Percentiles rank a stretch among this genome's conserved stretches.
Evolutionary conservation across 2,113 vertebrate genomes (phyloP).

Genomic region (Alosa alosa): DNA sequence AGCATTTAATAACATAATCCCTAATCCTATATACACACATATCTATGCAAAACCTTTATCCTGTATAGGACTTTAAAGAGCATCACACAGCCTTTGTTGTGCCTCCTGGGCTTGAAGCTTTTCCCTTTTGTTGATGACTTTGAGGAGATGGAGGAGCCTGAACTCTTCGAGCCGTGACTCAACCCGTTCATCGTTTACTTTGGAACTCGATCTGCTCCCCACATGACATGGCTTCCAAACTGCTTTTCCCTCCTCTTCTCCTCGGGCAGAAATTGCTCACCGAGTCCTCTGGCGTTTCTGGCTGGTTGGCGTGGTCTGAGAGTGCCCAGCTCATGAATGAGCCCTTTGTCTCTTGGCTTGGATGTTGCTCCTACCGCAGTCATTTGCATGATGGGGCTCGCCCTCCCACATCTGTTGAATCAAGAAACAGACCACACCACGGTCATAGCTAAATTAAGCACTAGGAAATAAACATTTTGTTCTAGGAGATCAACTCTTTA

Average conservation of each 20-base stretch:
- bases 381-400: conserved; percentile 24
- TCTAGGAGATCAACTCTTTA: not conserved
- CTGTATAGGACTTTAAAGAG: not conserved
- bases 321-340: conserved; percentile 40
- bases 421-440: not conserved
- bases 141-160: not conserved
- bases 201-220: conserved; percentile 24
- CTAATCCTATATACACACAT: not conserved
- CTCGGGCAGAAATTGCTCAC: conserved; percentile 26
- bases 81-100: not conserved
- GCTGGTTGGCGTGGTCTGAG: not conserved
- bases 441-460: not conserved
- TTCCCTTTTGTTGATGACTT: not conserved
- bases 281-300: conserved; percentile 25
- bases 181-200: conserved; percentile 36
- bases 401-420: conserved; percentile 4
- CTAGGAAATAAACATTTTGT: not conserved
- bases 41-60: not conserved
- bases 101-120: not conserved
- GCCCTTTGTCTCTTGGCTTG: conserved; percentile 40
- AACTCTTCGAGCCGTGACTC: not conserved
- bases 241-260: conserved; percentile 1
- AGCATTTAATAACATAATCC: not conserved
- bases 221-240: not conserved
- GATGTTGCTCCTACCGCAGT: conserved; percentile 27